phyloP scores from a whole-genome alignment of 2,888 invertebrate species.

The Caenorhabditis drosophilae region DNA sequence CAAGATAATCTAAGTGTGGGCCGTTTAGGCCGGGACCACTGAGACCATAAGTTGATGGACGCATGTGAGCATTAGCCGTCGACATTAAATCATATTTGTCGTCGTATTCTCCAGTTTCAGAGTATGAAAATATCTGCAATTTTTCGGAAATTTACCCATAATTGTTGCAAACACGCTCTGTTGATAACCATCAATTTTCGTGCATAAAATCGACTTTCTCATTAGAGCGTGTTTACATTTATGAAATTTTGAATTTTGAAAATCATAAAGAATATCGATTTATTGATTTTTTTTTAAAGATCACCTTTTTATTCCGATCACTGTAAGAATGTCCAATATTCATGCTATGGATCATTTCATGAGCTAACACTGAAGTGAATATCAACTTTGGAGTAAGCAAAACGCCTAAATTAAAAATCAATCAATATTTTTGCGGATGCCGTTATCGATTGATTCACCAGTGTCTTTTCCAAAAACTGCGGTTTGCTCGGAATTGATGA shows the following conservation, averaged over 20 bases:
- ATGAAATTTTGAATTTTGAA: too few species aligned
- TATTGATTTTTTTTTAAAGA: too few species aligned
- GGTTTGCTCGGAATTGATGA: conserved; percentile 57
- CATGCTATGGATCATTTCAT: conserved; percentile 67
- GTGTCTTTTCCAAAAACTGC: conserved; percentile 60
- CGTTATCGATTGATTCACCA: conserved; percentile 9
- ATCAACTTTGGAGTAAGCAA: conserved; percentile 63
- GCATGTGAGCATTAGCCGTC: conserved; percentile 61
- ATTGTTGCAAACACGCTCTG: too few species aligned
- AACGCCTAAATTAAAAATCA: too few species aligned
- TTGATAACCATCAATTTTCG: too few species aligned
- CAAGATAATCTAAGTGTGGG: conserved; percentile 66
- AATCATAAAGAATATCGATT: too few species aligned
- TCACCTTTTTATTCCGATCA: conserved; percentile 56
- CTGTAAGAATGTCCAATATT: conserved; percentile 68
- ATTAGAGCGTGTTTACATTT: too few species aligned
- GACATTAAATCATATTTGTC: conserved; percentile 68
- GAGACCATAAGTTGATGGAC: conserved; percentile 59
- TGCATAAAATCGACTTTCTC: too few species aligned
- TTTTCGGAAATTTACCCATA: background rate
- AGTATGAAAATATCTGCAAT: conserved; percentile 65
- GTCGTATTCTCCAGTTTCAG: conserved; percentile 63
- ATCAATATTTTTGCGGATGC: background rate
- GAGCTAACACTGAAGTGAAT: conserved; percentile 62
- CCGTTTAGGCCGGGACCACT: conserved; percentile 65